phyloP scores from a whole-genome alignment of 1,140 invertebrate species.

The Belonocnema kinseyi region DNA sequence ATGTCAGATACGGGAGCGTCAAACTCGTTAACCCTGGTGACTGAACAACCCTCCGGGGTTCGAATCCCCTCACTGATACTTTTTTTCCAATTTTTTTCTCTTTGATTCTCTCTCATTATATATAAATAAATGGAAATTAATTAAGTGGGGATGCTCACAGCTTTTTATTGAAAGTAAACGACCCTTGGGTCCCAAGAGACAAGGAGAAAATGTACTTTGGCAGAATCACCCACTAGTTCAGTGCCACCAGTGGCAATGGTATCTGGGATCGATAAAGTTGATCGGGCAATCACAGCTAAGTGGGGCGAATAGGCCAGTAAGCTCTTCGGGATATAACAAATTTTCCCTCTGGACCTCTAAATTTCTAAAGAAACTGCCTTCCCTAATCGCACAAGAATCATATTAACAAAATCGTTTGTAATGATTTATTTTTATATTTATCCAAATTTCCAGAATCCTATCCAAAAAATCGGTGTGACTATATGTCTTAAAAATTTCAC shows the following conservation, averaged over 20 bases:
- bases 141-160: not conserved
- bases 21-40: too few relatives aligned
- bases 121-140: not conserved
- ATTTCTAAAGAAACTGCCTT: conserved; percentile 25
- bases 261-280: conserved; percentile 24
- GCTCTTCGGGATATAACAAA: not conserved
- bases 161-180: not conserved
- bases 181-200: not conserved
- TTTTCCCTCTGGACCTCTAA: conserved; percentile 17
- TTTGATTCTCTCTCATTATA: not conserved
- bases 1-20: too few relatives aligned
- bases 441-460: too few relatives aligned
- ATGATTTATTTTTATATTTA: not conserved
- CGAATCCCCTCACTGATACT: not conserved
- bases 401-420: not conserved
- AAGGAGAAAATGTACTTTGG: conserved; percentile 1
- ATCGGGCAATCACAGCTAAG: conserved; percentile 37
- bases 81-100: not conserved
- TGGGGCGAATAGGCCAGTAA: conserved; percentile 22
- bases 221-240: conserved; percentile 16
- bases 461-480: too few relatives aligned
- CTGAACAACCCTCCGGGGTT: not conserved
- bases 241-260: conserved; percentile 1
- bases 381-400: conserved; percentile 2
- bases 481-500: too few relatives aligned